phyloP scores from a whole-genome alignment of 2,797 vertebrate species.

The Coregonus ussuriensis region DNA sequence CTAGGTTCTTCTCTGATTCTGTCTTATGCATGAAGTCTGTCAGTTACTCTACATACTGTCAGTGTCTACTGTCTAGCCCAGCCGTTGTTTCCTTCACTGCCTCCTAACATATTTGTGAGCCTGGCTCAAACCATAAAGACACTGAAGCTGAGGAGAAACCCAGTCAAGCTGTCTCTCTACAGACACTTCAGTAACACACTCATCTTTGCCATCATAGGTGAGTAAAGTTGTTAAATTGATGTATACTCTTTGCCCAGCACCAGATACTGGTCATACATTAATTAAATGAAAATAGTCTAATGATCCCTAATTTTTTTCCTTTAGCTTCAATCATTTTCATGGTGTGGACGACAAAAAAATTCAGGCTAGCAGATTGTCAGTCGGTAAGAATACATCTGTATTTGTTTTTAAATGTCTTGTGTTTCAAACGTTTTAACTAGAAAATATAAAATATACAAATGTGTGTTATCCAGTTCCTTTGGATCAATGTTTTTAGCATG shows the following conservation, averaged over 20 bases:
- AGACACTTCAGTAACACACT: slow-evolving; percentile 89
- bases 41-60: not conserved
- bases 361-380: slow-evolving; percentile 81
- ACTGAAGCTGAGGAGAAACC: slow-evolving; percentile 86
- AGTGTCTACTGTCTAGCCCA: not conserved
- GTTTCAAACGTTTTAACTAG: not conserved
- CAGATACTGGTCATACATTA: not conserved
- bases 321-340: slow-evolving; percentile 88
- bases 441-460: not conserved
- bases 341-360: slow-evolving; percentile 85
- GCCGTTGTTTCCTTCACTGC: slow-evolving; percentile 76
- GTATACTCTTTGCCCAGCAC: not conserved
- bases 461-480: not conserved
- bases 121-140: slow-evolving; percentile 91
- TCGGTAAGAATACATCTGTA: slow-evolving; percentile 77
- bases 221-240: slow-evolving; percentile 42
- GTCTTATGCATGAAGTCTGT: not conserved
- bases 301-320: slow-evolving; percentile 17
- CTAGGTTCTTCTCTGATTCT: not conserved
- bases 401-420: slow-evolving; percentile 1
- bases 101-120: slow-evolving; percentile 85
- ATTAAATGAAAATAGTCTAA: not conserved
- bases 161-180: slow-evolving; percentile 87
- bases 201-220: slow-evolving; percentile 87
- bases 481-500: not conserved